phyloP scores from a whole-genome alignment of 1,140 invertebrate genomes.

The Mercenaria mercenaria region DNA sequence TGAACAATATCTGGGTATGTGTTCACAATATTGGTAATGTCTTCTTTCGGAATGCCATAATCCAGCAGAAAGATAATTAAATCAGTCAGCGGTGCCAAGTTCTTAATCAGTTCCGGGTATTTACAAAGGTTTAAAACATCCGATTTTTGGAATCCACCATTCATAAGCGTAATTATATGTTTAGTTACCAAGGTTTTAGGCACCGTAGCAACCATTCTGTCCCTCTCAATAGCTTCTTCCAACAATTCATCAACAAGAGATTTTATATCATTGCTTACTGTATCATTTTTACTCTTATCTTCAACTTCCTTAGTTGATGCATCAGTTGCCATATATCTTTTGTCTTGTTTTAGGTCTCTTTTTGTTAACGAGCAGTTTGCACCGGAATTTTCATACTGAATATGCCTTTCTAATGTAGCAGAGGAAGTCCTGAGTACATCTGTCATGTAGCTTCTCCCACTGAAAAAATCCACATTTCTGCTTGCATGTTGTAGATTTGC shows the following conservation, averaged over 20 bases:
- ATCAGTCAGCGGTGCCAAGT: neutral
- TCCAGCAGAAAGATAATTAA: neutral
- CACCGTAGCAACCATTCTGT: constrained; percentile 29
- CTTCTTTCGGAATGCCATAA: constrained; percentile 14
- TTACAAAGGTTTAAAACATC: neutral
- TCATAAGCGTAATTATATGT: neutral
- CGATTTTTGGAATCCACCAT: neutral
- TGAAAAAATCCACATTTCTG: no score
- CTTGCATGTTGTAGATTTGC: no score
- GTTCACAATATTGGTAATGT: neutral
- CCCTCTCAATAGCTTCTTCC: neutral
- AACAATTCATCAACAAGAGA: neutral
- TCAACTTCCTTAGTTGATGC: neutral
- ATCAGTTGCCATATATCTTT: neutral
- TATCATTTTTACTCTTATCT: neutral
- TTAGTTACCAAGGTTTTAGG: neutral
- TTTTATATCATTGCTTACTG: neutral
- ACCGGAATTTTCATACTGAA: neutral
- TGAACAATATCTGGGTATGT: neutral
- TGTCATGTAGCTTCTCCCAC: neutral
- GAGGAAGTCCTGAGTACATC: neutral
- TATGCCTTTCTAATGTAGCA: neutral
- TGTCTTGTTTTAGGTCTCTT: neutral
- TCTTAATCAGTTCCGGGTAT: constrained; percentile 9
- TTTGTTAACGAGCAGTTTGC: neutral